phyloP scores from a whole-genome alignment of 2,888 invertebrate species.

The Synergus itoensis region DNA sequence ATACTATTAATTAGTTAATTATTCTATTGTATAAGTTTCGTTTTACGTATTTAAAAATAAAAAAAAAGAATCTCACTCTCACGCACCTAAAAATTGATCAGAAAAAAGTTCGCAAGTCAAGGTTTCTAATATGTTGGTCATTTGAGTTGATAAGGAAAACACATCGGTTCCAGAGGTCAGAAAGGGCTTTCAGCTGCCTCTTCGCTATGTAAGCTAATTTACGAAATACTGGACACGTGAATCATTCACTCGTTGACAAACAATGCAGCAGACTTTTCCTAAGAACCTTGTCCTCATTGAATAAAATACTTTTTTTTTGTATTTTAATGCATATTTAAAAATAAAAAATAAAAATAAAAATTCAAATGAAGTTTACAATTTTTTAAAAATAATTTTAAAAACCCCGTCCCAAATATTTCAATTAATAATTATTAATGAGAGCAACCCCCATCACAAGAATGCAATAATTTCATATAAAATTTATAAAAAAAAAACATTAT shows the following conservation, averaged over 20 bases:
- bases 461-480: background rate
- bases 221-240: background rate
- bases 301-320: background rate
- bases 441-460: too few relatives aligned
- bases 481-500: background rate
- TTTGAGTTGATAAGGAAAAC: slow-evolving; percentile 8
- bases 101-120: slow-evolving; percentile 1
- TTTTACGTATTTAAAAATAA: background rate
- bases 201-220: background rate
- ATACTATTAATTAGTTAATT: too few relatives aligned
- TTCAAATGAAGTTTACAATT: too few relatives aligned
- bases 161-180: slow-evolving; percentile 29
- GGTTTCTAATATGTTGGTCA: slow-evolving; percentile 4
- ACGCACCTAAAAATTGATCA: background rate
- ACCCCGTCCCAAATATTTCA: too few relatives aligned
- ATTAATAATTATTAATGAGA: too few relatives aligned
- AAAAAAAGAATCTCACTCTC: background rate
- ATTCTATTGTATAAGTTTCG: too few relatives aligned
- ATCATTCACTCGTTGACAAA: background rate
- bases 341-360: background rate
- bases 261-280: background rate
- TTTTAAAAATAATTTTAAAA: too few relatives aligned
- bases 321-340: background rate
- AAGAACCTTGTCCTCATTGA: background rate
- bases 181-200: background rate